Evolutionary conservation across 2,888 invertebrate species (phyloP).

Genomic region (Macaria liturata): DNA sequence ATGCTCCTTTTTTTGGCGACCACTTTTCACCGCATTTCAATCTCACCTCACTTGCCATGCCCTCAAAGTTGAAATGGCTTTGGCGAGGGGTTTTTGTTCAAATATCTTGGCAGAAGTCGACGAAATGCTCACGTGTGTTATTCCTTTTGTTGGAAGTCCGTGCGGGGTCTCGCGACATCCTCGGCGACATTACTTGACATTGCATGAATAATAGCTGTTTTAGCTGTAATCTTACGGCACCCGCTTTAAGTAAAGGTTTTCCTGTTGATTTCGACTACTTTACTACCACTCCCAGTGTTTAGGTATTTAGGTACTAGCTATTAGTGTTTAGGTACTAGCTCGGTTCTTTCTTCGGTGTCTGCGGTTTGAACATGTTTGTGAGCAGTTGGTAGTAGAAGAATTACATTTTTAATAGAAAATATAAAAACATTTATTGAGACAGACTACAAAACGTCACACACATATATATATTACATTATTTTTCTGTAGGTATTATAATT

Average conservation of each 20-base stretch:
- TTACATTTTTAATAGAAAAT: too few relatives aligned
- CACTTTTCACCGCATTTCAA: slow-evolving; percentile 35
- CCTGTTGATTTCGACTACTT: too few relatives aligned
- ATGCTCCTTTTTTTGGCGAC: slow-evolving; percentile 50
- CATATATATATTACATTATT: too few relatives aligned
- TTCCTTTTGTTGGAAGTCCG: slow-evolving; percentile 57
- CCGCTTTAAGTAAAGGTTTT: slow-evolving; percentile 22
- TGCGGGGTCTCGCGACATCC: slow-evolving; percentile 45
- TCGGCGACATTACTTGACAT: slow-evolving; percentile 46
- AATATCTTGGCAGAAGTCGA: slow-evolving; percentile 50
- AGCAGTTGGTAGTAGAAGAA: too few relatives aligned
- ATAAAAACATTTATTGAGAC: too few relatives aligned
- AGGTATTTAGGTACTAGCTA: too few relatives aligned
- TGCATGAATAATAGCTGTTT: slow-evolving; percentile 45
- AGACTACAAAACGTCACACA: too few relatives aligned
- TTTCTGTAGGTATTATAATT: too few relatives aligned
- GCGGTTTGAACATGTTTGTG: too few relatives aligned
- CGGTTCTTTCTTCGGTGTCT: too few relatives aligned
- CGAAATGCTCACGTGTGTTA: slow-evolving; percentile 60
- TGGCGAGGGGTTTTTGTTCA: slow-evolving; percentile 43
- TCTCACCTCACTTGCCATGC: slow-evolving; percentile 33
- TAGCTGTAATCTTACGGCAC: slow-evolving; percentile 15
- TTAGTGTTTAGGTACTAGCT: too few relatives aligned
- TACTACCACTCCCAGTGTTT: too few relatives aligned
- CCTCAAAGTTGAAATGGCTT: slow-evolving; percentile 42